Conservation (phyloP, 2,113 vertebrate genomes). For the Hemichromis elongatus region DNA sequence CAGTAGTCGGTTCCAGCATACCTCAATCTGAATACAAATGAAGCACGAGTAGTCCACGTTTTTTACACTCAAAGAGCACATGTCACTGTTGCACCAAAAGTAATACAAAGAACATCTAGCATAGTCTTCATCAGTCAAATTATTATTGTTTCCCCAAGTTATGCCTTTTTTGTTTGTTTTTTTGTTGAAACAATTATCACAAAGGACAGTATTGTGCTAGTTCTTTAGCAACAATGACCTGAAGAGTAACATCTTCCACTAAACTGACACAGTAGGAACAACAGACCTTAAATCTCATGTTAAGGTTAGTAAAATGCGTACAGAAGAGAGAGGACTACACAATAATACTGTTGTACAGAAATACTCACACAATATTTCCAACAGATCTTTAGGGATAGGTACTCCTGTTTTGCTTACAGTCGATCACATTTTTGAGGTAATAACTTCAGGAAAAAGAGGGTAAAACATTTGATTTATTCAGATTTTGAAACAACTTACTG, state of each 20-base stretch:
- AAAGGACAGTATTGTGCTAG: conserved; percentile 29
- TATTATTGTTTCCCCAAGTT: conserved; percentile 12
- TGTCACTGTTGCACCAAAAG: conserved; percentile 51
- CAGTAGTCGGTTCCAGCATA: conserved; percentile 43
- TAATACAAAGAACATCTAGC: conserved; percentile 53
- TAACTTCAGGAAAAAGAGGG: conserved; percentile 6
- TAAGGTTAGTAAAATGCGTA: conserved; percentile 18
- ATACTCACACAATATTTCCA: conserved; percentile 20
- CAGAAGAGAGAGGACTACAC: neutral
- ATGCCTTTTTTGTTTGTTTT: neutral
- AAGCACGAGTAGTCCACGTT: conserved; percentile 44
- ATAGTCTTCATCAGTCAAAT: conserved; percentile 25
- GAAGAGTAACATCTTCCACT: conserved; percentile 37
- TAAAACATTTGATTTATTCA: neutral
- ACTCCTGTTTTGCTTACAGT: neutral
- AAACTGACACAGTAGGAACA: conserved; percentile 22
- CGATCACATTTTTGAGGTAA: conserved; percentile 42
- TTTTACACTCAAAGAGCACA: conserved; percentile 54
- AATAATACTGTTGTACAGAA: conserved; percentile 24
- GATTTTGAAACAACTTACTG: neutral
- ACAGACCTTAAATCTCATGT: conserved; percentile 1
- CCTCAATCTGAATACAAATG: conserved; percentile 42
- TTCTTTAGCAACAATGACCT: conserved; percentile 42
- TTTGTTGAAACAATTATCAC: conserved; percentile 28
- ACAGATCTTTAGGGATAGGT: neutral